Percentiles rank a stretch among this genome's conserved stretches.
These are phyloP conservation scores for Sebastes hubbsi DNA, from an alignment of 2,797 vertebrate species.

Conservation along the genomic window DNA sequence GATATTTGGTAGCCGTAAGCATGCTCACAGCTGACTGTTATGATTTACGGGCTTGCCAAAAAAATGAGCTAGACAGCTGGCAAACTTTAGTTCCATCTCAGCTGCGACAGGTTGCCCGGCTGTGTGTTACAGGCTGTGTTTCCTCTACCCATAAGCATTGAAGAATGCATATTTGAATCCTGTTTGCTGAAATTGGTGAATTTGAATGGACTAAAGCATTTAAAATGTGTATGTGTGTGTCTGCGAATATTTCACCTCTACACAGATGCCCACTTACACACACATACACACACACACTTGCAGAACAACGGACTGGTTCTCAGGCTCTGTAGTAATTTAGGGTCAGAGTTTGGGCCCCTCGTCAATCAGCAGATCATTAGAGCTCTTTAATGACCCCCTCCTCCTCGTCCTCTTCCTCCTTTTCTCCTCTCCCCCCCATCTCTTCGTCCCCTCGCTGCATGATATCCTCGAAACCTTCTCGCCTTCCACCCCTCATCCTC, in stretches of 20 bases:
- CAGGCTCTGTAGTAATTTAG: conserved; percentile 81
- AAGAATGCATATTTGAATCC: background rate
- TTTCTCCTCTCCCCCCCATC: conserved; percentile 20
- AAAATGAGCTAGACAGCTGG: background rate
- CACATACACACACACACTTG: conserved; percentile 8
- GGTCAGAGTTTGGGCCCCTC: conserved; percentile 82
- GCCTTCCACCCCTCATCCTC: conserved; percentile 1
- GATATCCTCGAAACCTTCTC: conserved; percentile 16
- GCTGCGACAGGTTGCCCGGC: background rate
- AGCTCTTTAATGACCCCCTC: conserved; percentile 78
- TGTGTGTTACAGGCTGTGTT: background rate
- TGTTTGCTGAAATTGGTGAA: background rate
- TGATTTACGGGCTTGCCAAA: background rate
- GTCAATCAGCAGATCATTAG: conserved; percentile 85
- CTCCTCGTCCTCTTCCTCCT: conserved; percentile 24
- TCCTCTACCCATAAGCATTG: background rate
- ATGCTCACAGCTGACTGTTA: background rate
- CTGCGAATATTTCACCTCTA: conserved; percentile 20
- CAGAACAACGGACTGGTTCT: conserved; percentile 68
- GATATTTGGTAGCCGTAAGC: background rate
- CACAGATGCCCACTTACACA: conserved; percentile 20
- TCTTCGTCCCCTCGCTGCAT: conserved; percentile 16
- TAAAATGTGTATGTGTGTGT: background rate
- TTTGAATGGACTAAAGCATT: background rate
- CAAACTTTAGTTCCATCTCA: background rate